Conservation (phyloP, 2,888 invertebrate genomes). For the Troilus luridus region DNA sequence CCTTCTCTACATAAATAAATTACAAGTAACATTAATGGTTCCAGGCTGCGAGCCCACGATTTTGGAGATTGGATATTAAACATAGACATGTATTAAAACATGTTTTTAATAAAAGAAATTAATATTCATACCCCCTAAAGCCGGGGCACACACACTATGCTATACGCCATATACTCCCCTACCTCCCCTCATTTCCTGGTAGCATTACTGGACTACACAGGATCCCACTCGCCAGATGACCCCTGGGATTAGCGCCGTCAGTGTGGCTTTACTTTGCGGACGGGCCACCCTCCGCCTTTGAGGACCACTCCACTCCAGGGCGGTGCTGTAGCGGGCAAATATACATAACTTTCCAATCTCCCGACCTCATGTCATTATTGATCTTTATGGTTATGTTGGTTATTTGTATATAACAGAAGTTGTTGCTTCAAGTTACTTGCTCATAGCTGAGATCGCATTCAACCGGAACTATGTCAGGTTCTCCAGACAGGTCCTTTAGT, state of each 20-base stretch:
- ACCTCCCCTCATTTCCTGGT: background rate
- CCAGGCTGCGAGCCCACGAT: too few relatives aligned
- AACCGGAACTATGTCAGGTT: too few relatives aligned
- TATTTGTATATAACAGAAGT: background rate
- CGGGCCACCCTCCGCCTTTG: background rate
- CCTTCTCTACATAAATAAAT: too few relatives aligned
- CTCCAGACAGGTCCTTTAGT: too few relatives aligned
- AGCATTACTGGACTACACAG: background rate
- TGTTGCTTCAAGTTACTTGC: background rate
- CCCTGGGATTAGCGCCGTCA: background rate
- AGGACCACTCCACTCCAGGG: background rate
- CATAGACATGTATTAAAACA: background rate
- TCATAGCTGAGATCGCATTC: too few relatives aligned
- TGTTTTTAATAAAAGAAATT: background rate
- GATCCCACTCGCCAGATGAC: conserved; percentile 8
- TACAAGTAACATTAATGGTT: too few relatives aligned
- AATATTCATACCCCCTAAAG: background rate
- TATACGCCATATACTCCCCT: background rate
- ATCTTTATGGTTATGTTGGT: background rate
- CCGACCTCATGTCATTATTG: background rate
- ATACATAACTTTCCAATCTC: conserved; percentile 21
- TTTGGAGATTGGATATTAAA: too few relatives aligned
- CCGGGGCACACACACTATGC: background rate
- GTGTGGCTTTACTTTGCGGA: conserved; percentile 28
- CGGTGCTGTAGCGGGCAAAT: background rate